A percentile compares a stretch with the other conserved stretches of the same genome.
phyloP scores from a whole-genome alignment of 2,888 invertebrate genomes.

The Seira sanloemensis region DNA sequence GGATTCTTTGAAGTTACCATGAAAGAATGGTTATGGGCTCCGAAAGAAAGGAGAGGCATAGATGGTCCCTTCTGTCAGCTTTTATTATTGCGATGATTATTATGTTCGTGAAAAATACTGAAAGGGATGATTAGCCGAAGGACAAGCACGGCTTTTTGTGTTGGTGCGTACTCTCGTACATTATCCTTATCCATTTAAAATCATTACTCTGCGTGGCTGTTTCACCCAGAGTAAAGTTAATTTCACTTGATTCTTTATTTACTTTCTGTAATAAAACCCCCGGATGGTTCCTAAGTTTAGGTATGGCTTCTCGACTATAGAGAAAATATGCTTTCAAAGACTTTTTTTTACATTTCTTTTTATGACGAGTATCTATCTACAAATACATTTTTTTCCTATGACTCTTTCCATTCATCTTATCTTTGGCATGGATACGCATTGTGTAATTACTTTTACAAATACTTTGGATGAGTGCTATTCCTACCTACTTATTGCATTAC shows the following conservation, averaged over 20 bases:
- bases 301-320: background rate
- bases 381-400: too few species aligned
- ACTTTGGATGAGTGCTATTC: too few species aligned
- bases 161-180: background rate
- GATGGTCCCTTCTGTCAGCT: conserved; percentile 55
- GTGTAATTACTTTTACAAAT: too few species aligned
- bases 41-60: background rate
- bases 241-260: background rate
- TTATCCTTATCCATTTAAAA: background rate
- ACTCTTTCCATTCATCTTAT: too few species aligned
- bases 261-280: background rate
- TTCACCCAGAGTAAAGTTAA: background rate
- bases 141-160: background rate
- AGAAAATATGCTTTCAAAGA: background rate
- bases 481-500: too few species aligned
- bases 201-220: background rate
- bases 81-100: conserved; percentile 57
- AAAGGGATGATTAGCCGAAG: conserved; percentile 45
- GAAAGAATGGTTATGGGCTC: background rate
- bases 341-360: too few species aligned
- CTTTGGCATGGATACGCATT: too few species aligned
- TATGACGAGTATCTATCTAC: too few species aligned
- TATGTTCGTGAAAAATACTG: conserved; percentile 42
- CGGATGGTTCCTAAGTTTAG: background rate
- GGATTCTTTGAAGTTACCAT: conserved; percentile 38